Conservation (phyloP, 2,797 vertebrate species). For the Pyrrhura leucotis region DNA sequence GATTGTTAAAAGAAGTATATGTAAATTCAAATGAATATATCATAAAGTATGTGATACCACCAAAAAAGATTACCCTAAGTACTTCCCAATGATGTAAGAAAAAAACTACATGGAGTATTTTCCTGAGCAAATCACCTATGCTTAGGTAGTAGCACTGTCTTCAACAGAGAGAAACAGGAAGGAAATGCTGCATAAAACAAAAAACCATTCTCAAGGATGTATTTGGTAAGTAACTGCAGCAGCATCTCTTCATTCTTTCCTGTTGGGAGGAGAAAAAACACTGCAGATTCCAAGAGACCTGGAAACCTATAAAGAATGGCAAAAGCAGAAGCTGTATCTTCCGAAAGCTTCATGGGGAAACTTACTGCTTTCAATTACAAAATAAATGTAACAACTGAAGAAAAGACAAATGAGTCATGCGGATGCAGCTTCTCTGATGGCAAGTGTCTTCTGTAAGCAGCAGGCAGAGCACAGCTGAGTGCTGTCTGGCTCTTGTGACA, state of each 20-base stretch:
- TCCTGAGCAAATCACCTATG: neutral
- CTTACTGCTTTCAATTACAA: neutral
- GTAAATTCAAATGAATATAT: neutral
- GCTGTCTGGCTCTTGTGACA: neutral
- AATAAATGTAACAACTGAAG: neutral
- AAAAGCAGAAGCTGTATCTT: neutral
- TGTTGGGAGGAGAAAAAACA: neutral
- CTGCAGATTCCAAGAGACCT: neutral
- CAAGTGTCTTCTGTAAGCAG: neutral
- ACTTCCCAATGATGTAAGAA: neutral
- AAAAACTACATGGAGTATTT: neutral
- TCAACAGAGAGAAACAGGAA: neutral
- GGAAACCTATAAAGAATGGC: neutral
- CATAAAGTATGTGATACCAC: neutral
- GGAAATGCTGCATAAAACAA: neutral
- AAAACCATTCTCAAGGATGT: neutral
- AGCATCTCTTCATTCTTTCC: neutral
- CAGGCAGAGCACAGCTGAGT: neutral
- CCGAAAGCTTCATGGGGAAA: neutral
- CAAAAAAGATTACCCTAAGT: neutral
- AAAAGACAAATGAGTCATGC: neutral
- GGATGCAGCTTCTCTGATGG: neutral
- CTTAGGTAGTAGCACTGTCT: neutral
- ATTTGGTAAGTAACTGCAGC: neutral
- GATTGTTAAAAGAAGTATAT: neutral